Percentiles rank a stretch among this genome's conserved stretches.
These are phyloP conservation scores for Apamea epomidion DNA, from an alignment of 2,888 invertebrate genomes.

Conservation along the genomic window DNA sequence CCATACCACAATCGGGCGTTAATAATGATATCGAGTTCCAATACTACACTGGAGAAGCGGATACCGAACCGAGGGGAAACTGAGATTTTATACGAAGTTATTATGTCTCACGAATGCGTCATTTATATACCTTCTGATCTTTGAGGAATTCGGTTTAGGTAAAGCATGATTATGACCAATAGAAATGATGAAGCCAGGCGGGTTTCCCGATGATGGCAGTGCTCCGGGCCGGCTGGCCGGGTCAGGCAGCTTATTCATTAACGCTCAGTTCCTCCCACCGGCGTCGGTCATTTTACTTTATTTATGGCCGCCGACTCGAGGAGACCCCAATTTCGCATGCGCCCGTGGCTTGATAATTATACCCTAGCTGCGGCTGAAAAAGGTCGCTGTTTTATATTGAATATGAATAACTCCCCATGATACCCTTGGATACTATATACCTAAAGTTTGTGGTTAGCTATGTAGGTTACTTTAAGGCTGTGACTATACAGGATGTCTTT, in stretches of 20 bases:
- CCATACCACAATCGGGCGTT: conserved; percentile 72
- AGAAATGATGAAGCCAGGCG: conserved; percentile 52
- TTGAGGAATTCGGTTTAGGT: conserved; percentile 25
- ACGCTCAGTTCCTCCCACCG: conserved; percentile 87
- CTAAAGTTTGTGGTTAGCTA: conserved; percentile 40
- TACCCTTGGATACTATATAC: conserved; percentile 55
- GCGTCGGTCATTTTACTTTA: conserved; percentile 88
- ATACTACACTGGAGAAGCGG: conserved; percentile 40
- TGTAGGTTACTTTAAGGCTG: conserved; percentile 30
- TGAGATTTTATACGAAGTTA: conserved; percentile 42
- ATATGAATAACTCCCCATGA: conserved; percentile 72
- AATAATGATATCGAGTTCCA: conserved; percentile 71
- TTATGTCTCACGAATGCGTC: conserved; percentile 20
- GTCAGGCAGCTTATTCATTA: conserved; percentile 85
- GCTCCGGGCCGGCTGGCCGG: conserved; percentile 60
- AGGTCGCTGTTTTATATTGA: conserved; percentile 86
- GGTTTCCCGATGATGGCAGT: conserved; percentile 49
- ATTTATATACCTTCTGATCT: conserved; percentile 30
- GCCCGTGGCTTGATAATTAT: conserved; percentile 88
- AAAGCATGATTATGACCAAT: conserved; percentile 54
- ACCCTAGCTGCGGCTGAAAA: conserved; percentile 86
- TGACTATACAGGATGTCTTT: conserved; percentile 26
- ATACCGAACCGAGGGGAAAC: conserved; percentile 48
- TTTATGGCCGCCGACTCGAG: conserved; percentile 87
- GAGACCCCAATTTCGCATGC: conserved; percentile 90